Conservation (phyloP, 2,113 vertebrate genomes). For the Rostratula benghalensis region DNA sequence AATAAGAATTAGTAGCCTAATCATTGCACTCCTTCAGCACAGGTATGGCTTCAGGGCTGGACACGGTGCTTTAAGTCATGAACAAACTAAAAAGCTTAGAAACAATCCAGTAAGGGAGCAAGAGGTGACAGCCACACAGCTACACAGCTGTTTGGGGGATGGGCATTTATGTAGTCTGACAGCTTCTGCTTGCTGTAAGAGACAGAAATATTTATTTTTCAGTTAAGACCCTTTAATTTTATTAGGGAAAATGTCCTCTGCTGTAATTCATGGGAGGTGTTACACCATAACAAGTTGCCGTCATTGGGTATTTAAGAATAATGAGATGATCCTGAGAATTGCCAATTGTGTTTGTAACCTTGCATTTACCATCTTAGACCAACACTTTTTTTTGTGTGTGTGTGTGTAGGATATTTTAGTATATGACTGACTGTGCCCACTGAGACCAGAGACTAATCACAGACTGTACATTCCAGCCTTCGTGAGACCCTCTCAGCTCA, state of each 20-base stretch:
- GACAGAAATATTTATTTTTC: neutral
- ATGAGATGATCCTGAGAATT: neutral
- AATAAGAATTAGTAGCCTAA: neutral
- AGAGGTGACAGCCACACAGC: neutral
- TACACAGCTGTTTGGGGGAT: neutral
- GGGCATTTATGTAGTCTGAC: neutral
- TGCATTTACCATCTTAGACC: neutral
- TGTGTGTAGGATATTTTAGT: neutral
- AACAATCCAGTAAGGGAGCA: neutral
- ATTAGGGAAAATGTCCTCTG: neutral
- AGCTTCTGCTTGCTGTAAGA: neutral
- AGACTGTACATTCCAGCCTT: neutral
- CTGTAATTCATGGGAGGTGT: neutral
- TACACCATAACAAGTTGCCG: neutral
- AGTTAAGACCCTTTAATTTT: neutral
- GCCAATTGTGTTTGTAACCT: neutral
- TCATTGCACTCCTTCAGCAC: neutral
- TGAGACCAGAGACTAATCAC: neutral
- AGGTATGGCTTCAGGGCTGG: neutral
- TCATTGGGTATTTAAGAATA: neutral
- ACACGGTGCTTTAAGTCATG: neutral
- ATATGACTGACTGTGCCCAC: accelerated
- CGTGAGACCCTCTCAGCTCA: neutral
- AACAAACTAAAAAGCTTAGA: neutral
- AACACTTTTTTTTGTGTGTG: neutral